phyloP scores from a whole-genome alignment of 1,140 invertebrate genomes.

The Condylostylus longicornis region DNA sequence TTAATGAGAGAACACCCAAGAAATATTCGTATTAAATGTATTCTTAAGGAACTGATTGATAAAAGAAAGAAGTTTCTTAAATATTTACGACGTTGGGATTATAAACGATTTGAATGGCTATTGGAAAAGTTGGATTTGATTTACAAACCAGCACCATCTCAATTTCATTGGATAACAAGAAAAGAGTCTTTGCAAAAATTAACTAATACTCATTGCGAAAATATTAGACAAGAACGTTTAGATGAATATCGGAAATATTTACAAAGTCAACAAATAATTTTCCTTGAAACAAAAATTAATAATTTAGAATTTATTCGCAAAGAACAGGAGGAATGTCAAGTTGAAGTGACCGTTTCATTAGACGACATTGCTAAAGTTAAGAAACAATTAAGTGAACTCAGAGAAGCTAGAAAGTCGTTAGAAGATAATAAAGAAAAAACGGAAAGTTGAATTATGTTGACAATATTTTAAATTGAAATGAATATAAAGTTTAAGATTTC shows the following conservation, averaged over 20 bases:
- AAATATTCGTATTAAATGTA: constrained; percentile 37
- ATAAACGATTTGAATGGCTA: constrained; percentile 75
- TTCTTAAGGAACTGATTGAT: constrained; percentile 56
- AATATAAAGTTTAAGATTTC: no score
- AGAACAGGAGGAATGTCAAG: constrained; percentile 49
- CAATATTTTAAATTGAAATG: no score
- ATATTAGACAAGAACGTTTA: constrained; percentile 47
- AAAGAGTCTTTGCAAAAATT: constrained; percentile 50
- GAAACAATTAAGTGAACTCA: constrained; percentile 35
- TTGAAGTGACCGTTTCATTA: constrained; percentile 45
- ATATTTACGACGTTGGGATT: constrained; percentile 53
- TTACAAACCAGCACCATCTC: constrained; percentile 47
- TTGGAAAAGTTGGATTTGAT: constrained; percentile 61
- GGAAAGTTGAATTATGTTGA: no score
- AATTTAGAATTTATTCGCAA: constrained; percentile 50
- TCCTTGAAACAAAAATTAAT: constrained; percentile 44
- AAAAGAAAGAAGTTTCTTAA: constrained; percentile 57
- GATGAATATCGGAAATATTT: constrained; percentile 44
- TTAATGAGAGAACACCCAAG: constrained; percentile 33
- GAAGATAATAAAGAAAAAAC: no score
- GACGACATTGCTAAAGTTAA: constrained; percentile 46
- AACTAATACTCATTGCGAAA: constrained; percentile 48
- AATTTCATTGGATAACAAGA: constrained; percentile 41
- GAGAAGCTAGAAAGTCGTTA: constrained; percentile 15
- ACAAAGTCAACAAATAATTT: constrained; percentile 49